Evolutionary conservation across 2,797 vertebrate species (phyloP), one percentile per base, ranked within the genome.

Genomic region (Sphaeramia orbicularis): DNA sequence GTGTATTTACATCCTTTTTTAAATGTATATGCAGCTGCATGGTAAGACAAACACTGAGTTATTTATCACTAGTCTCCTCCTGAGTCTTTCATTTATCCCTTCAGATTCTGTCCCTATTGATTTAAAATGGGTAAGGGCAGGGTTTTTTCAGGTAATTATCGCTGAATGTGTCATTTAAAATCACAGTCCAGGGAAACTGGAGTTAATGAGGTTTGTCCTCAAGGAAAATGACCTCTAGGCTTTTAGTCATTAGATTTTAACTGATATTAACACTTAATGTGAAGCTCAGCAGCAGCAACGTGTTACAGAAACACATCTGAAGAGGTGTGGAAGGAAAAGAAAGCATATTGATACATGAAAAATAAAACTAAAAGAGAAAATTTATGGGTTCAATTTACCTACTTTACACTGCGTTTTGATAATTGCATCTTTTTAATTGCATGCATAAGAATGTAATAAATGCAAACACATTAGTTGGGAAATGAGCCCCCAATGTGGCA

Each of bases 391-490:
- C 37, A 35, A 18, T 19, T 59, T 43, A 10, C 13, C 24, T 1
- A 12, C 45, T 49, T 50, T 45, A n/a, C 1, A 42, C 21, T 2
- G 44, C 14, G 11, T 67, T 40, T 57, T 64, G 21, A 65, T 77
- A 74, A 82, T 68, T 62, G 10, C 24, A 9, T 10, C 18, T 56
- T 57, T 65, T 62, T 78, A 71, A 80, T 78, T 65, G 53, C 52
- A 47, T 37, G 9, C 44, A 71, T 65, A 68, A 76, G 74, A 16
- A 65, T 69, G 38, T 16, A n/a, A 36, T 83, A 72, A 80, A 65
- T 77, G 18, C 67, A 76, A 71, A 78, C 47, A 60, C 47, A 77
- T 65, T 70, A 75, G 43, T 42, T 19, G 10, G 55, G 21, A 78
- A 83, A 77, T 59, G 21, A 80, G 61, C 37, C 30, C 54, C 57